These are phyloP conservation scores for Cryptotis parvus DNA, from an alignment of 2,113 vertebrate genomes.

Conservation along the genomic window DNA sequence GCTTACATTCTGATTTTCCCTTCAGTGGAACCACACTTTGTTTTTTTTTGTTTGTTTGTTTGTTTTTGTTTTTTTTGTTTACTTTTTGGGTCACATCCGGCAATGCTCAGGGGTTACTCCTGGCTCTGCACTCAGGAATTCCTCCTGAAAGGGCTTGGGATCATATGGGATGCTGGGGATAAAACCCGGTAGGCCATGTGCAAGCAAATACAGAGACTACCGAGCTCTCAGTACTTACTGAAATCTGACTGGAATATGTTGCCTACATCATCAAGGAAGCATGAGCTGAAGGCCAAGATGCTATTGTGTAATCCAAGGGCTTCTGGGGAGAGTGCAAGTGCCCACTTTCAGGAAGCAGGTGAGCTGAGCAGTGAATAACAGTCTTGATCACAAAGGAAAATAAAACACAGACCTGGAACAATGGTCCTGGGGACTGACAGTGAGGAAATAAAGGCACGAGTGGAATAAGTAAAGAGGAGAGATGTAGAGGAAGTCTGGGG, in stretches of 20 bases:
- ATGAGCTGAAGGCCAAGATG: background rate
- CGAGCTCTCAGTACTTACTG: background rate
- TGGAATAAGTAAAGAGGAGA: background rate
- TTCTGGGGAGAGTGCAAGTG: background rate
- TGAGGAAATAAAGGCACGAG: background rate
- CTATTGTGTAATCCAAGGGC: background rate
- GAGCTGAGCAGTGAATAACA: background rate
- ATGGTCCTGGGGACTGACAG: background rate
- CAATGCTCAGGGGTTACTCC: too few relatives aligned
- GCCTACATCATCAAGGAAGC: background rate
- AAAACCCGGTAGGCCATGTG: too few relatives aligned
- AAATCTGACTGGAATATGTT: background rate
- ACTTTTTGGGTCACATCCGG: too few relatives aligned
- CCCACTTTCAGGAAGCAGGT: background rate
- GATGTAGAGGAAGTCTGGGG: background rate
- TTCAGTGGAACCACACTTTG: background rate
- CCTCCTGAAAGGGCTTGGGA: too few relatives aligned
- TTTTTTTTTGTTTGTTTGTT: too few relatives aligned
- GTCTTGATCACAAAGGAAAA: background rate
- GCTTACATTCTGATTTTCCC: background rate
- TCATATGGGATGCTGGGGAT: too few relatives aligned
- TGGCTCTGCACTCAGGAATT: too few relatives aligned
- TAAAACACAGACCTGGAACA: background rate
- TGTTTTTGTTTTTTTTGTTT: too few relatives aligned
- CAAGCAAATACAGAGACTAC: too few relatives aligned